These are phyloP conservation scores for Tineola bisselliella DNA, from an alignment of 2,888 invertebrate species.

Conservation along the genomic window DNA sequence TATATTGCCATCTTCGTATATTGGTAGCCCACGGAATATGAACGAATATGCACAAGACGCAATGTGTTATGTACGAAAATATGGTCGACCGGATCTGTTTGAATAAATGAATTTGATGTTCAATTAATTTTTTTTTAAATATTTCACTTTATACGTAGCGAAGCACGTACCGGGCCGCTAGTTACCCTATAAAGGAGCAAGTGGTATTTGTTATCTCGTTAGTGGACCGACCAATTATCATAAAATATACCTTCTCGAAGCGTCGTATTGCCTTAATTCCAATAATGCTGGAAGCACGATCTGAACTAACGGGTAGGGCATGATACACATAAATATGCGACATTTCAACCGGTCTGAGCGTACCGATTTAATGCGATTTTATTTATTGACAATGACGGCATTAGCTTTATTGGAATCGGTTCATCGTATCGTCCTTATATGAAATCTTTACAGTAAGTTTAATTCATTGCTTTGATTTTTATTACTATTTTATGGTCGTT, in stretches of 20 bases:
- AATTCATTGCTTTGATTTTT: not conserved
- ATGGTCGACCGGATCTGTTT: too few relatives aligned
- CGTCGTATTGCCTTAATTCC: constrained; percentile 13
- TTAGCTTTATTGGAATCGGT: not conserved
- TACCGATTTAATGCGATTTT: not conserved
- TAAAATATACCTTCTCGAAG: constrained; percentile 10
- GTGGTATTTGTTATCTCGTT: constrained; percentile 11
- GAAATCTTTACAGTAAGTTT: not conserved
- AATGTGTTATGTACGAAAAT: too few relatives aligned
- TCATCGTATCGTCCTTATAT: not conserved
- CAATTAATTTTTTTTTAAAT: too few relatives aligned
- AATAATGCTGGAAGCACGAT: constrained; percentile 19
- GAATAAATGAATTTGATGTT: too few relatives aligned
- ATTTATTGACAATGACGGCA: not conserved
- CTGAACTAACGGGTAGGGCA: constrained; percentile 17
- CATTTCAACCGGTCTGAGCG: constrained; percentile 15
- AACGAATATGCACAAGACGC: too few relatives aligned
- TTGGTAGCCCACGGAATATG: too few relatives aligned
- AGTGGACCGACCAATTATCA: constrained; percentile 9
- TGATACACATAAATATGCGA: constrained; percentile 17
- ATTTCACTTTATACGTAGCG: too few relatives aligned
- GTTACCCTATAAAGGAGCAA: constrained; percentile 10
- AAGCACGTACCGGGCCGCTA: too few relatives aligned
- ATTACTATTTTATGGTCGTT: not conserved
- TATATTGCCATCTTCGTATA: too few relatives aligned